Evolutionary conservation across 1,140 invertebrate genomes (phyloP), one percentile per base, ranked within the genome.

Genomic region (Hesperophylax magnus): DNA sequence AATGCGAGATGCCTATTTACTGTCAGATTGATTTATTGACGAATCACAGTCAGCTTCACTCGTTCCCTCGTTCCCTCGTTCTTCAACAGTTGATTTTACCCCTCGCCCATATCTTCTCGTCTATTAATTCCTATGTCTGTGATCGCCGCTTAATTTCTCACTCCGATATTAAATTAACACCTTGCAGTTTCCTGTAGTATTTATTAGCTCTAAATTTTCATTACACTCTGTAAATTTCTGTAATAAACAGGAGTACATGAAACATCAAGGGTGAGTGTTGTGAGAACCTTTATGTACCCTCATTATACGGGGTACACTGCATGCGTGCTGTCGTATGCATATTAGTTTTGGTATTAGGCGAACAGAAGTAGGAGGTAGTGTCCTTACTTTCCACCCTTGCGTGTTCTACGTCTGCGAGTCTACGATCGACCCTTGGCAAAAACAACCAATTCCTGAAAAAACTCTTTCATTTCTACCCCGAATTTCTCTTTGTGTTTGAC

Each of bases 261-360:
- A 72, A 56, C 80, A 78, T 71, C 63, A 69, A 61, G 65, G 65
- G 63, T 47, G 18, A 53, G 80, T 15, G 69, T 20, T 17, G 11
- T n/a, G 63, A 67, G 17, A 31, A n/a, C 31, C 24, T 20, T 34
- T 34, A 31, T 69, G n/a, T 69, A 69, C 39, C 58, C 9, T 24
- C 20, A 20, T 34, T 39, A 39, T 69, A 34, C 18, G 20, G 54
- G 17, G 74, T 61, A 47, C 58, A 76, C 34, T 65, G 53, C 58
- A 67, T 80, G 82, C 82, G 82, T 83, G 82, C 69, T 76, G 67
- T 67, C 54, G 77, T 83, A 83, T 83, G 82, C 79, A 83, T 80
- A 83, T 83, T 74, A 72, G 69, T 27, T 27, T 15, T 18, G 5
- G 31, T 69, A 47, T 39, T 34, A 80, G 75, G 78, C 53, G 69